Percentiles rank a stretch among this genome's conserved stretches.
phyloP scores from a whole-genome alignment of 2,113 vertebrate species.

The Epinephelus fuscoguttatus region DNA sequence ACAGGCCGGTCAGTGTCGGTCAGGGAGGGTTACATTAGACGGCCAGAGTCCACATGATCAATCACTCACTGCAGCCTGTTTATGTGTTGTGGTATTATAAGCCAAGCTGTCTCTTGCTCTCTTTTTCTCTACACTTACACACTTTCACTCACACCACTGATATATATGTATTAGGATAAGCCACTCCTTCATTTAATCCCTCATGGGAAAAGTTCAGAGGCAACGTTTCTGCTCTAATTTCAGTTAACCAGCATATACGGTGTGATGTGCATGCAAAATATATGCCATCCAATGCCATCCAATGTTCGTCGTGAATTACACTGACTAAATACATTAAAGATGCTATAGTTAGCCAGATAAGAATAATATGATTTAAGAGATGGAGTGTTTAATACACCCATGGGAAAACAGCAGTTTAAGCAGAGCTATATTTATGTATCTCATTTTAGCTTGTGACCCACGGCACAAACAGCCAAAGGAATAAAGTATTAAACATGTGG shows the following conservation, averaged over 20 bases:
- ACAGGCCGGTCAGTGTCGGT: conserved; percentile 61
- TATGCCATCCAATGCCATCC: neutral
- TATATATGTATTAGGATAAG: conserved; percentile 14
- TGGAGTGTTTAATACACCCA: conserved; percentile 35
- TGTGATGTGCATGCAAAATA: conserved; percentile 22
- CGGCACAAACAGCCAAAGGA: conserved; percentile 35
- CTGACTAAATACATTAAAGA: conserved; percentile 38
- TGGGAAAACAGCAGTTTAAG: conserved; percentile 24
- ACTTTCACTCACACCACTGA: neutral
- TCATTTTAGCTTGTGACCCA: conserved; percentile 28
- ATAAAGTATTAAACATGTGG: conserved; percentile 45
- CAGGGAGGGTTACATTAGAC: conserved; percentile 55
- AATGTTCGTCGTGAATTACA: conserved; percentile 45
- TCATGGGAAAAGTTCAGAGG: conserved; percentile 16
- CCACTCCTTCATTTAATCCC: conserved; percentile 18
- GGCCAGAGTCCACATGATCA: conserved; percentile 57
- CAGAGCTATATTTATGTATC: neutral
- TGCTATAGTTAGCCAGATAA: conserved; percentile 49
- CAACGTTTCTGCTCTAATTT: conserved; percentile 51
- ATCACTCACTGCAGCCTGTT: conserved; percentile 32
- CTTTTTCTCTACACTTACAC: conserved; percentile 3
- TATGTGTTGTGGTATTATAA: conserved; percentile 40
- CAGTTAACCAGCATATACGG: conserved; percentile 47
- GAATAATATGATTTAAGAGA: conserved; percentile 46
- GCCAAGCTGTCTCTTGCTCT: neutral